A percentile compares a stretch with the other conserved stretches of the same genome.
Evolutionary conservation across 2,888 invertebrate species (phyloP).

Genomic region (Branchinecta sandiegonensis): DNA sequence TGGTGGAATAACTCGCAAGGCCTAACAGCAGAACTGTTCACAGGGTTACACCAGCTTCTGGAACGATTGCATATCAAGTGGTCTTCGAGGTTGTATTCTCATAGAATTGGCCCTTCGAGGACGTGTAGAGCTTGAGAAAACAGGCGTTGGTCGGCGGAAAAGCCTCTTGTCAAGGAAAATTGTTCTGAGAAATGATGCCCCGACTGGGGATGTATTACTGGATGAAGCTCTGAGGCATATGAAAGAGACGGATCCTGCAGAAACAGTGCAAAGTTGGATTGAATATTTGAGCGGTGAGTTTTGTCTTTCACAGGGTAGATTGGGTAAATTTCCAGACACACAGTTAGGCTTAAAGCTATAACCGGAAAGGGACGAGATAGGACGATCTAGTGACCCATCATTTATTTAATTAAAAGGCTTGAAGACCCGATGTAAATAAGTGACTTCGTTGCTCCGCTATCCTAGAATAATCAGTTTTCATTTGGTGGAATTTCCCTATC

Average conservation of each 20-base stretch:
- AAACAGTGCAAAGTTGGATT: slow-evolving; percentile 97
- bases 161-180: slow-evolving; percentile 74
- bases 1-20: too few species aligned
- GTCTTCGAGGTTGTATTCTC: slow-evolving; percentile 91
- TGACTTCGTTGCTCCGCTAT: too few species aligned
- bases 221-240: slow-evolving; percentile 92
- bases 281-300: slow-evolving; percentile 88
- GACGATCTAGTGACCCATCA: too few species aligned
- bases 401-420: too few species aligned
- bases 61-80: slow-evolving; percentile 99
- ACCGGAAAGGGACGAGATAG: too few species aligned
- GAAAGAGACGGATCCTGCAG: slow-evolving; percentile 93
- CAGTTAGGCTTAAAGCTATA: too few species aligned
- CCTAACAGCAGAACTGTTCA: slow-evolving; percentile 30
- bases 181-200: slow-evolving; percentile 67
- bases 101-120: slow-evolving; percentile 91
- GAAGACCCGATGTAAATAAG: too few species aligned
- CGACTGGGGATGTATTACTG: slow-evolving; percentile 91
- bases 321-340: too few species aligned
- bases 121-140: slow-evolving; percentile 86
- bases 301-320: neutral
- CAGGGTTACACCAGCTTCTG: slow-evolving; percentile 99
- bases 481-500: too few species aligned
- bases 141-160: slow-evolving; percentile 79
- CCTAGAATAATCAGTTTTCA: too few species aligned